Percentiles rank a stretch among this genome's conserved stretches.
Conservation (phyloP, 2,888 invertebrate genomes). For the Creontiades dilutus region DNA sequence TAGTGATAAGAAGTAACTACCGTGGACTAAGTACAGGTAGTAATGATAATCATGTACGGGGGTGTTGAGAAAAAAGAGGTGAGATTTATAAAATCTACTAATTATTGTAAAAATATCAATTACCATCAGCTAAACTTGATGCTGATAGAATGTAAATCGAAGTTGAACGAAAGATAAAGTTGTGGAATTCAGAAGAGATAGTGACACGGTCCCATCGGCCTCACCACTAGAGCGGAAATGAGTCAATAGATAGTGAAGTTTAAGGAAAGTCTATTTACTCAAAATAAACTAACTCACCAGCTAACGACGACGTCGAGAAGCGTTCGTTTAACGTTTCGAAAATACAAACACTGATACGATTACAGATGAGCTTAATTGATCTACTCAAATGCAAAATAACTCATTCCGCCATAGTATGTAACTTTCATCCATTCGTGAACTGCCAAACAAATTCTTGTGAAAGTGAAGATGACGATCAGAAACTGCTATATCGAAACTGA, state of each 20-base stretch:
- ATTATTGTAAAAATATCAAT: slow-evolving; percentile 50
- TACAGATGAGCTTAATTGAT: slow-evolving; percentile 35
- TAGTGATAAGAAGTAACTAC: neutral
- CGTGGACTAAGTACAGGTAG: neutral
- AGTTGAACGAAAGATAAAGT: slow-evolving; percentile 67
- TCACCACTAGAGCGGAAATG: slow-evolving; percentile 68
- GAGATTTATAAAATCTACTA: slow-evolving; percentile 54
- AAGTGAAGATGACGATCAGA: neutral
- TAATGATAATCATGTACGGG: neutral
- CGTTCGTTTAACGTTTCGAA: slow-evolving; percentile 14
- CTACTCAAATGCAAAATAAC: slow-evolving; percentile 68
- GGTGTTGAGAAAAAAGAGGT: neutral
- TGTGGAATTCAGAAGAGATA: slow-evolving; percentile 69
- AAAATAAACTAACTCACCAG: slow-evolving; percentile 43
- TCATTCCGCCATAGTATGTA: slow-evolving; percentile 68
- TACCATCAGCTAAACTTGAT: slow-evolving; percentile 67
- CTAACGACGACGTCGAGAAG: slow-evolving; percentile 42
- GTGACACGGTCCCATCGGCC: slow-evolving; percentile 66
- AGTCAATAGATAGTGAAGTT: slow-evolving; percentile 68
- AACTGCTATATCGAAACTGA: slow-evolving; percentile 5
- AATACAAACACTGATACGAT: slow-evolving; percentile 51
- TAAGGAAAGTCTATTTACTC: slow-evolving; percentile 34
- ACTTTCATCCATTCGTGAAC: slow-evolving; percentile 42
- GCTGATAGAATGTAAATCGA: slow-evolving; percentile 67
- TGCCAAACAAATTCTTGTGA: neutral